Evolutionary conservation across 1,140 invertebrate genomes (phyloP), one percentile per base, ranked within the genome.

Genomic region (Hycleus phaleratus): DNA sequence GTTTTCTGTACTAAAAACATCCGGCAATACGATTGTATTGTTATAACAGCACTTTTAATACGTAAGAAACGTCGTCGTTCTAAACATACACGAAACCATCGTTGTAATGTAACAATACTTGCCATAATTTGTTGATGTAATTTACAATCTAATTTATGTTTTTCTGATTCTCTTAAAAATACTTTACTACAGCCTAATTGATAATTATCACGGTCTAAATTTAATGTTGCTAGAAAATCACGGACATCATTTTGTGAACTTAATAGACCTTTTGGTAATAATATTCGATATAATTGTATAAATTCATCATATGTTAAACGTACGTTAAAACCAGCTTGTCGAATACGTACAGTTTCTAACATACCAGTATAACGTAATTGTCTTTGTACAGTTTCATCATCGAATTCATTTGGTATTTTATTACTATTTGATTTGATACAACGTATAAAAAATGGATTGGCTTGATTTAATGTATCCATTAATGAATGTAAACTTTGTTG

Each of bases 401-500:
- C 93, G 77, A 97, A 97, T 58, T 85, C 82, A 72, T 95, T 95
- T 1, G 95, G 83, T 59, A 90, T 84, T 79, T 96, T 97, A 47
- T 93, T 86, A 49, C 85, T 82, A 74, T 97, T 97, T 26, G 92
- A 95, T 73, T 98, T 98, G 66, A 98, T 97, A 74, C 95, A 97
- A 46, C 95, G 81, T 60, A 98, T 95, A 72, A 98, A 98, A 76
- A 95, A 97, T 2, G 95, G 95, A 77, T 95, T 95, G 0, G 94
- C 93, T 71, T 95, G 88, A 72, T 94, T 94, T 7, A 98, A 73
- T 0, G 93, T 95, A 65, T 93, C 88, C 93, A 97, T 96, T 9
- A 97, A 76, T 38, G 88, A 86, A 55, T 91, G 88, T 25, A 98
- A 76, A 12, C 91, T 94, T 69, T 92, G 88, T 70, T 96, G 91